Evolutionary conservation across 2,113 vertebrate species (phyloP), one percentile per base, ranked within the genome.

Genomic region (Zosterops japonicus): DNA sequence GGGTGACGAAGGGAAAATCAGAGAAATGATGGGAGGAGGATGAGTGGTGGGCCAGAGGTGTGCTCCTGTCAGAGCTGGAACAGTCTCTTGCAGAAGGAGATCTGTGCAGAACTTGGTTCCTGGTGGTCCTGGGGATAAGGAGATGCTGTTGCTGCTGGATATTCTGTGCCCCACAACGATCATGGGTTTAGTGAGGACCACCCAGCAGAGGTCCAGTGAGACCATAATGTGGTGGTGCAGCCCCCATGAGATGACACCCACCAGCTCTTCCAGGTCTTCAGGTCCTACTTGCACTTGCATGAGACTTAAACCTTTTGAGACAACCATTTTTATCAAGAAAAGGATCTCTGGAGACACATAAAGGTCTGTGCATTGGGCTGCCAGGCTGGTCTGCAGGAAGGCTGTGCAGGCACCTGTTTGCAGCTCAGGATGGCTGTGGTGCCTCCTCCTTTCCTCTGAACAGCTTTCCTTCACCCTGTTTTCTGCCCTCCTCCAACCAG

Each of bases 271-370:
- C 80, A 78, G 39, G 36, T 70, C 28, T 55, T 82, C 49, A 67
- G 21, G 44, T 44, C 27, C 33, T 59, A 18, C 27, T 87, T 28
- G 42, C 41, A 33, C 15, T 60, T 3, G 0, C 0, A 0, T 76
- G 70, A 69, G 21, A 22, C 35, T 69, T 49, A 82, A 89, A 65
- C 27, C 14, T 85, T 50, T 64, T 35, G 23, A 20, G 35, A 86
- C 47, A 77, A 60, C 12, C 1, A 16, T 83, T 93, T 91, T 36
- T 80, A 17, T 83, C 12, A 22, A 12, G 15, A 24, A 72, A 92
- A 57, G 8, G 2, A 8, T 44, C 12, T 69, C n/a, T 64, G n/a
- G 60, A 75, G 42, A 25, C 8, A 36, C 20, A 61, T 14, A 49
- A 50, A n/a, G 3, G 12, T 52, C 50, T 12, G 2, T 42, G 44